A percentile compares a stretch with the other conserved stretches of the same genome.
Evolutionary conservation across 2,888 invertebrate genomes (phyloP).

Genomic region (Phengaris alcon): DNA sequence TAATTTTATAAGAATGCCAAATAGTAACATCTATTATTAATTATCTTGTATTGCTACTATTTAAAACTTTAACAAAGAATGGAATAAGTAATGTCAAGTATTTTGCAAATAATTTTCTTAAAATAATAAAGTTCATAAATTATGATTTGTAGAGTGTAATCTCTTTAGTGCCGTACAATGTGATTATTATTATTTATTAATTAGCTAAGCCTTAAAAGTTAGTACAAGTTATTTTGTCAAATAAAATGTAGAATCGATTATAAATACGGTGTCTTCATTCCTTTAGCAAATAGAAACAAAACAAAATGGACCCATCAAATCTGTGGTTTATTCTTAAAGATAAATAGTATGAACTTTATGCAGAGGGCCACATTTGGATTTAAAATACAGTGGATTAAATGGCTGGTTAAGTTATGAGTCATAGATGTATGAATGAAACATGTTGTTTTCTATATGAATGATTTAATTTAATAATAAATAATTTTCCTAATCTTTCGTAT

Average conservation of each 20-base stretch:
- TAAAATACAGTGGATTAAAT: background rate
- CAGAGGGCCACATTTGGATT: background rate
- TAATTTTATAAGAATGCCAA: background rate
- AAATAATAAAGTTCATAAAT: too few species aligned
- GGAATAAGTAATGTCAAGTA: background rate
- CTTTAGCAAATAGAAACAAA: background rate
- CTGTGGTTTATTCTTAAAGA: background rate
- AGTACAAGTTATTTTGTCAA: background rate
- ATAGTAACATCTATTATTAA: background rate
- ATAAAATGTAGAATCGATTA: background rate
- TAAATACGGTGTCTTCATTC: background rate
- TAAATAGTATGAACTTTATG: background rate
- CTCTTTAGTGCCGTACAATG: too few species aligned
- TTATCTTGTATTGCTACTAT: background rate
- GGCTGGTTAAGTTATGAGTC: background rate
- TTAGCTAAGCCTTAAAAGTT: background rate
- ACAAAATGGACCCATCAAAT: background rate
- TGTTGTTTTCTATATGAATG: background rate
- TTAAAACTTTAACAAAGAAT: background rate
- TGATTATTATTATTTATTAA: background rate
- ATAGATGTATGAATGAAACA: slow-evolving; percentile 13
- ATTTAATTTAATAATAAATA: background rate
- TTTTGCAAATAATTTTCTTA: background rate
- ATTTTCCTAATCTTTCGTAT: background rate
- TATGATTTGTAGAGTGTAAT: too few species aligned